Conservation (phyloP, 2,888 invertebrate genomes). For the Lutraria lutraria region DNA sequence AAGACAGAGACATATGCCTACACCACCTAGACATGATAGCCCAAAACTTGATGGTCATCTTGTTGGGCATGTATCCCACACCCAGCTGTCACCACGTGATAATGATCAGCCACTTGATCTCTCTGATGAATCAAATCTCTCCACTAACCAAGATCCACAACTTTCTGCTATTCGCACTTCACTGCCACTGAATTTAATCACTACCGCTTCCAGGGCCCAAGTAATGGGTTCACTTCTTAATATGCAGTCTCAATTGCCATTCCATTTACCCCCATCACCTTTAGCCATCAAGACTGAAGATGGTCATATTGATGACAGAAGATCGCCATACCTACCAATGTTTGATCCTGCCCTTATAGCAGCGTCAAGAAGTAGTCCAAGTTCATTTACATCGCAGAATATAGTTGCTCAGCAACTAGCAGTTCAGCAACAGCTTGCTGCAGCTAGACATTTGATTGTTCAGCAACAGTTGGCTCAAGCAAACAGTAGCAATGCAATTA, state of each 20-base stretch:
- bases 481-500: constrained; percentile 29
- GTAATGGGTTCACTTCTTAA: constrained; percentile 65
- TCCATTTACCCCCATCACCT: constrained; percentile 63
- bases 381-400: constrained; percentile 56
- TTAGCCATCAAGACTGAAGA: constrained; percentile 72
- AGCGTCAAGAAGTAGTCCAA: constrained; percentile 53
- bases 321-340: constrained; percentile 67
- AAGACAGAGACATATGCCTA: constrained; percentile 58
- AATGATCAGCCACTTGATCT: constrained; percentile 67
- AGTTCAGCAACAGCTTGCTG: constrained; percentile 62
- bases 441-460: constrained; percentile 74
- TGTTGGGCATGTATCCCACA: constrained; percentile 33
- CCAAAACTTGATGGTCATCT: constrained; percentile 55
- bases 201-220: constrained; percentile 65
- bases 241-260: constrained; percentile 70
- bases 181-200: constrained; percentile 68
- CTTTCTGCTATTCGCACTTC: constrained; percentile 53
- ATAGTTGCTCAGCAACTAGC: constrained; percentile 63
- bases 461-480: constrained; percentile 63
- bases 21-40: constrained; percentile 60
- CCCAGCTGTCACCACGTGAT: constrained; percentile 45
- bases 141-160: constrained; percentile 60
- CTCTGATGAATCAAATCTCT: constrained; percentile 69
- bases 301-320: constrained; percentile 62
- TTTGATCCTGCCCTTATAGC: constrained; percentile 61